phyloP scores from a whole-genome alignment of 2,113 vertebrate species.

The Dolichallabes microphthalmus region DNA sequence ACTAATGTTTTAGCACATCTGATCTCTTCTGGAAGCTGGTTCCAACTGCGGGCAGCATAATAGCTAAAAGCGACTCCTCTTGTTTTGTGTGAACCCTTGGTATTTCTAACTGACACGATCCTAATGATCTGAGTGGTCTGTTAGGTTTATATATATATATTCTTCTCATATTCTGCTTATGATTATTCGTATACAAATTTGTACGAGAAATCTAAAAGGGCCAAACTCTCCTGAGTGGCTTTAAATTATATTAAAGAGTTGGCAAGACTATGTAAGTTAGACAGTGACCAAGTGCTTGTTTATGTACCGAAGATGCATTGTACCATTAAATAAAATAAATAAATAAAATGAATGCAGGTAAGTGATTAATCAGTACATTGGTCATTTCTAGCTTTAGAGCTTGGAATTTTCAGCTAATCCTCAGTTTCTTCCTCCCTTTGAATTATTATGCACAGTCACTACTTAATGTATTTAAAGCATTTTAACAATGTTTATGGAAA shows the following conservation, averaged over 20 bases:
- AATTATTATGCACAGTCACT: not conserved
- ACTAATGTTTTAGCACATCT: too few species aligned
- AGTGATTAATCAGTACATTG: not conserved
- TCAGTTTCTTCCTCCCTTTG: not conserved
- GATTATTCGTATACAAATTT: too few species aligned
- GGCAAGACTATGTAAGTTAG: not conserved
- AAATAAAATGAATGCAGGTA: not conserved
- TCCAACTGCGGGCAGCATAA: too few species aligned
- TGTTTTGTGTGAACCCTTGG: too few species aligned
- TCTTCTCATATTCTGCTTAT: too few species aligned
- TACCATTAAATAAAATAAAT: too few species aligned
- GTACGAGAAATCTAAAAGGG: not conserved
- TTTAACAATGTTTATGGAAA: not conserved
- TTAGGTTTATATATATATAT: too few species aligned
- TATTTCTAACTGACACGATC: too few species aligned
- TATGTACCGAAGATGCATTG: not conserved
- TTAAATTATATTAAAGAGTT: not conserved
- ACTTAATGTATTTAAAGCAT: not conserved
- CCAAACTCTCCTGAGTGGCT: not conserved
- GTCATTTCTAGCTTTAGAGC: not conserved
- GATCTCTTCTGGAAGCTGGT: too few species aligned
- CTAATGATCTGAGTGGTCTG: too few species aligned
- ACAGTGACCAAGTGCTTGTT: not conserved
- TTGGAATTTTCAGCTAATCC: not conserved
- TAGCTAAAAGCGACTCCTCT: too few species aligned